Percentiles rank a stretch among this genome's conserved stretches.
Conservation (phyloP, 2,113 vertebrate genomes). For the Nyctibius bracteatus region DNA sequence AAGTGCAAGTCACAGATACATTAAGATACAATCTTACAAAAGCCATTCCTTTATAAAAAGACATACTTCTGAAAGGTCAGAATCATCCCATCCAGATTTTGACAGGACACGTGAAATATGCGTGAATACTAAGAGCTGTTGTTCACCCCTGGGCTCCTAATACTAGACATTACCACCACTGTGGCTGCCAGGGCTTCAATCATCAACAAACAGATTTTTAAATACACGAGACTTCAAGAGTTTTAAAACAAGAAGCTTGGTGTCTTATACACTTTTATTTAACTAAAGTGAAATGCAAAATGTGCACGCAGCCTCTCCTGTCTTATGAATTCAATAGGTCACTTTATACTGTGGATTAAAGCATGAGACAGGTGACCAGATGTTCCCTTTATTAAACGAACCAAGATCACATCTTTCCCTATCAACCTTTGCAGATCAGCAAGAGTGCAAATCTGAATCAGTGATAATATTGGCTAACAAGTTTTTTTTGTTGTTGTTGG, state of each 20-base stretch:
- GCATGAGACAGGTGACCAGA: not conserved
- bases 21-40: not conserved
- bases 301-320: not conserved
- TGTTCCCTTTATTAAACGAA: not conserved
- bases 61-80: not conserved
- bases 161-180: not conserved
- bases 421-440: not conserved
- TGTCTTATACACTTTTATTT: not conserved
- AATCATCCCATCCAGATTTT: not conserved
- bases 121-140: not conserved
- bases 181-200: not conserved
- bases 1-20: not conserved
- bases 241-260: not conserved
- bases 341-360: not conserved
- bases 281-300: not conserved
- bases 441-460: not conserved
- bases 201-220: not conserved
- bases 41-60: not conserved
- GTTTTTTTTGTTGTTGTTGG: too few species aligned
- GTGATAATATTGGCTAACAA: not conserved
- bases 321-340: not conserved
- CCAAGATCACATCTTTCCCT: not conserved
- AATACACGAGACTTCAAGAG: rapidly evolving
- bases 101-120: not conserved
- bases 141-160: not conserved